phyloP scores from a whole-genome alignment of 2,113 vertebrate species.

The Anser cygnoides region DNA sequence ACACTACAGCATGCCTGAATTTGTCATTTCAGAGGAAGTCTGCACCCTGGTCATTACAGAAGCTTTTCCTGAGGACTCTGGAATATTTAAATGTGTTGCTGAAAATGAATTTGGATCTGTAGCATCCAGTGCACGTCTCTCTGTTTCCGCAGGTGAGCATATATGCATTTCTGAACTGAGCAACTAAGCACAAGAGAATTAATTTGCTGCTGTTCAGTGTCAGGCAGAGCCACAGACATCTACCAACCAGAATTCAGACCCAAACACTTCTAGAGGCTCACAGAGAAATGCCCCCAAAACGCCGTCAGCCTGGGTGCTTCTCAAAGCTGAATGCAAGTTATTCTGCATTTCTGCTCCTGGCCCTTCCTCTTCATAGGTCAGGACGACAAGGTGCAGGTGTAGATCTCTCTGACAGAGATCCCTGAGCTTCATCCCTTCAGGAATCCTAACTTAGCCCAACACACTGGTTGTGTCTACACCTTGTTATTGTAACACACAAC shows the following conservation, averaged over 20 bases:
- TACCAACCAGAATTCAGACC: not conserved
- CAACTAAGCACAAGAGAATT: not conserved
- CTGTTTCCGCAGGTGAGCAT: slow-evolving; percentile 82
- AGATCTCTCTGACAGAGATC: not conserved
- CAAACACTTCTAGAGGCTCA: not conserved
- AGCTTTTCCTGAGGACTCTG: slow-evolving; percentile 89
- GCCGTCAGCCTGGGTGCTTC: not conserved
- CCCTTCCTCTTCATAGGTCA: not conserved
- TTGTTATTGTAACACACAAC: not conserved
- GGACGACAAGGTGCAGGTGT: not conserved
- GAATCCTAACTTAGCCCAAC: not conserved
- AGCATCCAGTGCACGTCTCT: slow-evolving; percentile 82
- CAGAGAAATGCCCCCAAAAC: not conserved
- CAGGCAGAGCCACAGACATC: not conserved
- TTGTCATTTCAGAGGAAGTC: slow-evolving; percentile 84
- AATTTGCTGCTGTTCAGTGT: not conserved
- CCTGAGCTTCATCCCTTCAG: not conserved
- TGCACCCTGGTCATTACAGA: slow-evolving; percentile 91
- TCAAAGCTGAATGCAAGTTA: not conserved
- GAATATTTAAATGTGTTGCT: slow-evolving; percentile 87
- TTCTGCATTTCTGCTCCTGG: not conserved
- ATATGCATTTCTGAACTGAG: not conserved
- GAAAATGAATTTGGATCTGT: slow-evolving; percentile 83
- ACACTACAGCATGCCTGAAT: not conserved
- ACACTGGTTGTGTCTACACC: rapidly evolving